Percentiles rank a stretch among this genome's conserved stretches.
Evolutionary conservation across 2,888 invertebrate genomes (phyloP).

Genomic region (Drosophila greeni): DNA sequence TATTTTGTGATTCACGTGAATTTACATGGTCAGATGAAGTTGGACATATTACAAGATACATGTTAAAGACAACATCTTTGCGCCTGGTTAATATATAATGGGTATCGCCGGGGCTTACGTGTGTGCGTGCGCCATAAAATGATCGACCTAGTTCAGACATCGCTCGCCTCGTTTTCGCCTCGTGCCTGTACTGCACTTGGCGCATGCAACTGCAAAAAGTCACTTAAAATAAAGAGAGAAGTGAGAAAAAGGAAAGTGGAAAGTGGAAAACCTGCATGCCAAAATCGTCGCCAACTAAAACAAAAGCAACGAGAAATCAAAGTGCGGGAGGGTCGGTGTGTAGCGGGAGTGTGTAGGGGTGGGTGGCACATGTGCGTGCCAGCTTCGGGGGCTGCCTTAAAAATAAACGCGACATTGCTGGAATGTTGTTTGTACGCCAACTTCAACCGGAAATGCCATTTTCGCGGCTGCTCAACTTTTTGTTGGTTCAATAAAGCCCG

Average conservation of each 20-base stretch:
- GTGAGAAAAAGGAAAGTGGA: conserved; percentile 27
- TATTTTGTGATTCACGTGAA: no score
- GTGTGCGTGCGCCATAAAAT: conserved; percentile 44
- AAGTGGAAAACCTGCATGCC: conserved; percentile 56
- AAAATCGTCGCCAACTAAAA: conserved; percentile 47
- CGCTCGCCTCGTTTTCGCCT: conserved; percentile 43
- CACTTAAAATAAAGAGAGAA: conserved; percentile 31
- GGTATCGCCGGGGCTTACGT: conserved; percentile 1
- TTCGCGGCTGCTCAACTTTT: conserved; percentile 41
- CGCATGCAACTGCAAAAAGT: conserved; percentile 42
- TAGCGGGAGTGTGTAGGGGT: conserved; percentile 12
- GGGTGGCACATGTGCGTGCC: conserved; percentile 27
- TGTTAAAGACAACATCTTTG: background rate
- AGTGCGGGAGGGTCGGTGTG: conserved; percentile 4
- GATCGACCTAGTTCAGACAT: conserved; percentile 60
- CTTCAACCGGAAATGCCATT: conserved; percentile 65
- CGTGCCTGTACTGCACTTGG: conserved; percentile 30
- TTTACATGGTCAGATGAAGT: background rate
- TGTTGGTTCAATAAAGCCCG: conserved; percentile 51
- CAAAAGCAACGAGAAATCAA: conserved; percentile 27
- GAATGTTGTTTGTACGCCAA: conserved; percentile 50
- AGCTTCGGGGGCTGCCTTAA: conserved; percentile 42
- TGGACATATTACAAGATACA: background rate
- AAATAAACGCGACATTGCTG: conserved; percentile 61
- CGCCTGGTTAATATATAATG: conserved; percentile 15